Evolutionary conservation across 1,140 invertebrate genomes (phyloP), one percentile per base, ranked within the genome.

Genomic region (Eriosoma lanigerum): DNA sequence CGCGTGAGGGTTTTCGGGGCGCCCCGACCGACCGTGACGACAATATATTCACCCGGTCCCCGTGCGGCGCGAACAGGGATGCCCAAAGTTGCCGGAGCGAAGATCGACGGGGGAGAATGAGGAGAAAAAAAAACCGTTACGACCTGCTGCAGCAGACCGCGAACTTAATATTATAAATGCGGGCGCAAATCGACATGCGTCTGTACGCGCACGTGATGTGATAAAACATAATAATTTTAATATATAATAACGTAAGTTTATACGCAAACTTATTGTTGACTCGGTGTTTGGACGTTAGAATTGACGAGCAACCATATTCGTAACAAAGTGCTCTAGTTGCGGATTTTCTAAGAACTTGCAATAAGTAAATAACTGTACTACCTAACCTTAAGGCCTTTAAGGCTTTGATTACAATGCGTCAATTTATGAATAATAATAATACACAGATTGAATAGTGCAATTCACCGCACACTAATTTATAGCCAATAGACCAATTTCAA

Each of bases 41-140:
- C 54, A 58, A 78, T 52, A 78, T 52, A 48, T 58, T 58, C 52
- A 78, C 52, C 75, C 75, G 54, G 38, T 54, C 52, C 70, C 17
- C 29, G 70, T 21, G 50, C 50, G 19, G 29, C 19, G 50, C 32
- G 32, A 38, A 75, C 75, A 78, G 75, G 75, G 75, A 60, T 78
- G 44, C 75, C 56, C 75, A 78, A 78, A 78, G 32, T 38, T n/a
- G 66, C 66, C n/a, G 21, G n/a, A 4, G 44, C 38, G 21, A 9
- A 17, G 10, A 29, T 4, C 10, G 3, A 21, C 3, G 5, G 38
- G 17, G 1, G 38, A n/a, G 54, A 32, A 13, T 1, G 32, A 75
- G n/a, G n/a, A n/a, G n/a, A n/a, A n/a, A n/a, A n/a, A 29, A 78
- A 62, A 78, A 78, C 75, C 75, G 75, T 78, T 78, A 78, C 75